These are phyloP conservation scores for Schrankia costaestrigalis DNA, from an alignment of 2,888 invertebrate species.

Conservation along the genomic window DNA sequence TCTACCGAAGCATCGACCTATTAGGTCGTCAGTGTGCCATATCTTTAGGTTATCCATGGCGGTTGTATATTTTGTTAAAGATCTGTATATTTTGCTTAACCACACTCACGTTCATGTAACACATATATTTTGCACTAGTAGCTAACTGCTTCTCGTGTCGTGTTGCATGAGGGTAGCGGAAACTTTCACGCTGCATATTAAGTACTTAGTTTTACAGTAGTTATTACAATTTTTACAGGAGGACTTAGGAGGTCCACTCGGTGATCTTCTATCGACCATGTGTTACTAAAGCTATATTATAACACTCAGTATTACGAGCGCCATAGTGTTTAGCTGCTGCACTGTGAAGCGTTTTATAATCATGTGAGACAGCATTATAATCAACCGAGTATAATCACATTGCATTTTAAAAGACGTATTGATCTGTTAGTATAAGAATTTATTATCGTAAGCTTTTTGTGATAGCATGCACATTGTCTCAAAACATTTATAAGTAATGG, in stretches of 20 bases:
- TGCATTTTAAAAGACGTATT: conserved; percentile 62
- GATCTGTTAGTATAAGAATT: conserved; percentile 42
- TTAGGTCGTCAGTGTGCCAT: conserved; percentile 40
- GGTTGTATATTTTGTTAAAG: conserved; percentile 61
- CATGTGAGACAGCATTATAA: conserved; percentile 25
- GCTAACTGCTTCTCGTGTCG: conserved; percentile 62
- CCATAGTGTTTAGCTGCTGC: conserved; percentile 45
- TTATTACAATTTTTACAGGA: conserved; percentile 82
- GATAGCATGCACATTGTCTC: conserved; percentile 49
- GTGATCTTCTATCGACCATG: conserved; percentile 83
- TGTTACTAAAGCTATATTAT: conserved; percentile 73
- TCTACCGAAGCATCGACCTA: conserved; percentile 5
- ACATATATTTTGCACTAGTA: conserved; percentile 70
- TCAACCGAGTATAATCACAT: conserved; percentile 37
- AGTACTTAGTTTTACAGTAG: conserved; percentile 63
- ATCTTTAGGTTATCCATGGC: conserved; percentile 38
- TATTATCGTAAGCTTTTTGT: conserved; percentile 42
- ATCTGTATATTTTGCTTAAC: conserved; percentile 77
- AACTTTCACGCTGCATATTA: conserved; percentile 24
- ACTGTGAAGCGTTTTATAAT: conserved; percentile 40
- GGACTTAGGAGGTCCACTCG: conserved; percentile 83
- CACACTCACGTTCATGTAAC: conserved; percentile 58
- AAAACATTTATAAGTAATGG: conserved; percentile 60
- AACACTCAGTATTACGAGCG: conserved; percentile 59
- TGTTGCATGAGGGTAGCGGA: conserved; percentile 59